These are phyloP conservation scores for Hylia prasina DNA, from an alignment of 2,113 vertebrate species.

Conservation along the genomic window DNA sequence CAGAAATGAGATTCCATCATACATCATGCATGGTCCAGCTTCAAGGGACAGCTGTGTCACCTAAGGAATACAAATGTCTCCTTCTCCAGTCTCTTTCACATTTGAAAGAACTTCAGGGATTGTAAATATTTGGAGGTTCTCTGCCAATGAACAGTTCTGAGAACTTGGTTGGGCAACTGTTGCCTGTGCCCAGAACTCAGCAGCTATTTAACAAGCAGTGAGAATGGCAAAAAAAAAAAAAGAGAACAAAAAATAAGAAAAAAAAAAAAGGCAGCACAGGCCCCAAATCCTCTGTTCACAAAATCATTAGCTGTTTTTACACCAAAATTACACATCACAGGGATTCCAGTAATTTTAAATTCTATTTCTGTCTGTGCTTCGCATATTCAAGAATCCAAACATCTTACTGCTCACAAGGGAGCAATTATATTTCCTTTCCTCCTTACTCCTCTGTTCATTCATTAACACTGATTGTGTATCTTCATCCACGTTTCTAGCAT, in stretches of 20 bases:
- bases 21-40: not conserved
- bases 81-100: not conserved
- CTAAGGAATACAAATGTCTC: not conserved
- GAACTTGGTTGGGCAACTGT: not conserved
- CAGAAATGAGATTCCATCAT: not conserved
- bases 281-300: not conserved
- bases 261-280: not conserved
- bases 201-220: not conserved
- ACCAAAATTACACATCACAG: not conserved
- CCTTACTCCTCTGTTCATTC: not conserved
- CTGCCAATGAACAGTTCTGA: not conserved
- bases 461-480: not conserved
- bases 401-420: fast-evolving
- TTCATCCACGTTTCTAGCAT: not conserved
- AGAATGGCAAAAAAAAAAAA: not conserved
- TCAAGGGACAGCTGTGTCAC: not conserved
- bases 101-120: not conserved
- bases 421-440: not conserved
- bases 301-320: not conserved
- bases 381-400: not conserved
- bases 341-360: not conserved
- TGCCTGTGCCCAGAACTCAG: not conserved
- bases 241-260: not conserved
- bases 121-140: not conserved
- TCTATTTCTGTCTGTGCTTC: not conserved